These are phyloP conservation scores for Melozone crissalis DNA, from an alignment of 2,113 vertebrate species.

Conservation along the genomic window DNA sequence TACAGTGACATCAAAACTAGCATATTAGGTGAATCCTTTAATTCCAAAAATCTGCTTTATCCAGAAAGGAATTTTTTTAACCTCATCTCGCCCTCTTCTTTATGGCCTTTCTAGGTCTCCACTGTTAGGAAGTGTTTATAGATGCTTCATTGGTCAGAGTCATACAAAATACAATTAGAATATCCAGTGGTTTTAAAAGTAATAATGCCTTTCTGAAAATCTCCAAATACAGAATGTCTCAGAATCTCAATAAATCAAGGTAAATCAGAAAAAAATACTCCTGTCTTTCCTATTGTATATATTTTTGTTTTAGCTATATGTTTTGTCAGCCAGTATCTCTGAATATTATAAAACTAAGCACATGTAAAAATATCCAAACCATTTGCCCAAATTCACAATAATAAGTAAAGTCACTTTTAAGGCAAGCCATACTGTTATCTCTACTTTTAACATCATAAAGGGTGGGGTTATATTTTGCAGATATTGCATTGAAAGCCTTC, in stretches of 20 bases:
- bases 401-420: neutral
- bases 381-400: neutral
- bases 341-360: neutral
- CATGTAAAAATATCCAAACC: neutral
- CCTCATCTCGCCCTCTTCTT: neutral
- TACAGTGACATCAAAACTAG: neutral
- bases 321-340: neutral
- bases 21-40: neutral
- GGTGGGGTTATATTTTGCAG: neutral
- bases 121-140: neutral
- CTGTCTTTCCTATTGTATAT: neutral
- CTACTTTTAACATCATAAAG: neutral
- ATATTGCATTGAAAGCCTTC: neutral
- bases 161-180: neutral
- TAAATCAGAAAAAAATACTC: neutral
- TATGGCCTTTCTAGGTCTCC: neutral
- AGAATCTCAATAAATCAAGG: neutral
- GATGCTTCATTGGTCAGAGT: neutral
- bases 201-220: neutral
- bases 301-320: neutral
- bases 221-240: neutral
- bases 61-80: neutral
- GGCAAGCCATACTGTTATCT: neutral
- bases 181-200: neutral
- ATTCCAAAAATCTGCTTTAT: neutral